These are phyloP conservation scores for Chionis minor DNA, from an alignment of 2,113 vertebrate species.

Conservation along the genomic window DNA sequence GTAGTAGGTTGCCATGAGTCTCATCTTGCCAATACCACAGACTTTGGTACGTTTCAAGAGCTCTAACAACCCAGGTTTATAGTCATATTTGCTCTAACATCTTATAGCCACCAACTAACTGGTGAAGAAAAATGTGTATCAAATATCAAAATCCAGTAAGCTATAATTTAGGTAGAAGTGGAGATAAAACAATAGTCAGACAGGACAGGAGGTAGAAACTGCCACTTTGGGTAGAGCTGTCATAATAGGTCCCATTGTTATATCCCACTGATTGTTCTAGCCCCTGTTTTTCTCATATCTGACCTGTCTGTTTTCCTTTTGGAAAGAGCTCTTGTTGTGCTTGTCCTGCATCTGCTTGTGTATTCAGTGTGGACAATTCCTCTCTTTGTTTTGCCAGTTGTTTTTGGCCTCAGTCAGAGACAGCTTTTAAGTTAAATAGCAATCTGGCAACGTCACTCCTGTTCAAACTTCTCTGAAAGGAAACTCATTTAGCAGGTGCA, in stretches of 20 bases:
- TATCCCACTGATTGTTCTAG: background rate
- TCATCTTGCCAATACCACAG: background rate
- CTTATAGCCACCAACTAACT: background rate
- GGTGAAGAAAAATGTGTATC: background rate
- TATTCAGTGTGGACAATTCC: background rate
- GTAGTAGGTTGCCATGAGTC: background rate
- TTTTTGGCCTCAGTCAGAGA: slow-evolving; percentile 14
- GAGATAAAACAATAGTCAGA: background rate
- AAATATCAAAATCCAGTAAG: background rate
- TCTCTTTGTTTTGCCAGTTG: slow-evolving; percentile 3
- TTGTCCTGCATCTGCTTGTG: background rate
- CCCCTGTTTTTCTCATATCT: background rate
- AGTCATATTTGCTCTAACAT: background rate
- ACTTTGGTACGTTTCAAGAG: background rate
- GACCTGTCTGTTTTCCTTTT: background rate
- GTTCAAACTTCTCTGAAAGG: slow-evolving; percentile 35
- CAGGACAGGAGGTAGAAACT: background rate
- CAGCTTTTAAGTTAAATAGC: slow-evolving; percentile 37
- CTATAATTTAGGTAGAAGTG: background rate
- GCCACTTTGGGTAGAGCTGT: background rate
- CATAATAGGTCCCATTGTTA: background rate
- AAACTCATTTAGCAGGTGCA: slow-evolving; percentile 45
- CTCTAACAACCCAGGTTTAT: background rate
- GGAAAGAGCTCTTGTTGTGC: background rate
- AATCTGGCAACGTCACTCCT: slow-evolving; percentile 22